Evolutionary conservation across 2,888 invertebrate genomes (phyloP), one percentile per base, ranked within the genome.

Genomic region (Congeria kusceri): DNA sequence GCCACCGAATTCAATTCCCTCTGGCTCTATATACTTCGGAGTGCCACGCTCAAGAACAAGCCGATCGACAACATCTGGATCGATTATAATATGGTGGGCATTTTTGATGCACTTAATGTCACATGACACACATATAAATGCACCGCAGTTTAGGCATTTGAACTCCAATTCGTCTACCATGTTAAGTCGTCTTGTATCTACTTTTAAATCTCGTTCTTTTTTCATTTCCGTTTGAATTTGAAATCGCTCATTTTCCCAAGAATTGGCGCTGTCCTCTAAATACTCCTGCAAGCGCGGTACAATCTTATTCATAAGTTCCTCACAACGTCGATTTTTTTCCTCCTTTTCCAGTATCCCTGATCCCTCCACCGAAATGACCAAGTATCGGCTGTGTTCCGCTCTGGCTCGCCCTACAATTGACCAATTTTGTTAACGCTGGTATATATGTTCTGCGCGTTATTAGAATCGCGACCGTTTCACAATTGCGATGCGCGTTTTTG

Each of bases 351-450:
- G 84, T 20, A 86, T 82, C 47, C 84, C 82, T n/a, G 83, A 83
- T 25, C 77, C 79, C 11, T 76, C 76, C 7, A 73, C 72, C 57
- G 88, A 84, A 58, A 91, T 56, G 13, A 91, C 83, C 63, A 84
- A 67, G 67, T 88, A 92, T 63, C 78, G 62, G 67, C 91, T 89
- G 70, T 87, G 78, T 47, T 78, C 77, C 7, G 88, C 89, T 28
- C 92, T 80, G 0, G 87, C 91, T 58, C 92, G 82, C 27, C 92
- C 91, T 91, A 29, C 74, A 76, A 81, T 44, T 47, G 23, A 63
- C 3, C 11, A 57, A 58, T n/a, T 15, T 13, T 27, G 27, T 9
- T 56, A 56, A n/a, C n/a, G n/a, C n/a, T n/a, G n/a, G 25, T 56
- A 7, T 39, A 5, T 3, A 39, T 39, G 3, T n/a, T n/a, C n/a